A percentile compares a stretch with the other conserved stretches of the same genome.
Conservation (phyloP, 2,113 vertebrate genomes). For the Nannospalax galili region DNA sequence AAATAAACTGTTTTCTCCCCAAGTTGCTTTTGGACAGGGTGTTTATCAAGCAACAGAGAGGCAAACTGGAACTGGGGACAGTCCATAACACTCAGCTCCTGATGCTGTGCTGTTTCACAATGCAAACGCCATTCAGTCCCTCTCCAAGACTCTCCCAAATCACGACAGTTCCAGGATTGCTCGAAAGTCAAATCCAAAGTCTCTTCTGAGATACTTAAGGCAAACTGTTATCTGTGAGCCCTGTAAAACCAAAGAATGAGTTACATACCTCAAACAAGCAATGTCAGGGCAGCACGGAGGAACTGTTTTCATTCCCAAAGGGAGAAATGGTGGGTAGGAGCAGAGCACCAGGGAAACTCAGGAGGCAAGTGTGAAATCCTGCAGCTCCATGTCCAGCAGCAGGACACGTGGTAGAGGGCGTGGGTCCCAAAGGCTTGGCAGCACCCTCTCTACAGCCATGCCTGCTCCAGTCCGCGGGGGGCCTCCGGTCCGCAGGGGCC, state of each 20-base stretch:
- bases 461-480: background rate
- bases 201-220: background rate
- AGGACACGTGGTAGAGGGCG: background rate
- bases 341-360: background rate
- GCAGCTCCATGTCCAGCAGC: background rate
- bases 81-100: background rate
- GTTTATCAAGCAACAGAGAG: background rate
- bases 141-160: background rate
- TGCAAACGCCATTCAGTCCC: background rate
- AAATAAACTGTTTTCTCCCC: too few species aligned
- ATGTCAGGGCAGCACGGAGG: background rate
- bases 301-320: background rate
- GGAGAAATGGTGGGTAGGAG: background rate
- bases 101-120: background rate
- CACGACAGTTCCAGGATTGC: background rate
- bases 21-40: background rate
- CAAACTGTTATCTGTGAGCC: background rate
- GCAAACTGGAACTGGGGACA: background rate
- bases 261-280: background rate
- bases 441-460: too few species aligned
- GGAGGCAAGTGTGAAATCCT: background rate
- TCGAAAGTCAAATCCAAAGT: background rate
- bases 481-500: too few species aligned
- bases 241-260: background rate
- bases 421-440: too few species aligned